These are phyloP conservation scores for Trachelipus rathkii DNA, from an alignment of 1,140 invertebrate genomes.

Conservation along the genomic window DNA sequence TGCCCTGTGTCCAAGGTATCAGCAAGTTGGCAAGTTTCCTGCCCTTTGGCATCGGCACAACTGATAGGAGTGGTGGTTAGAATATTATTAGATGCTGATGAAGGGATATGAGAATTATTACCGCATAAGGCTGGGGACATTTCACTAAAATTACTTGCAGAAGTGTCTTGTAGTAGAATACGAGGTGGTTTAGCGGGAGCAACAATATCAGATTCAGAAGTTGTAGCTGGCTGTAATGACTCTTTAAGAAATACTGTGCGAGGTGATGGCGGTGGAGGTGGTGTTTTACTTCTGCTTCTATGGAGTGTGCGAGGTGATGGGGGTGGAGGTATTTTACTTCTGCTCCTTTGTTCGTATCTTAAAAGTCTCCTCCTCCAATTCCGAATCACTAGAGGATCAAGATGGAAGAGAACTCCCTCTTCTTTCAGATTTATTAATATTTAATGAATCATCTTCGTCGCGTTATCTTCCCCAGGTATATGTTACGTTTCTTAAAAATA, in stretches of 20 bases:
- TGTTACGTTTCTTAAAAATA: too few species aligned
- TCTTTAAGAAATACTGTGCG: slow-evolving; percentile 39
- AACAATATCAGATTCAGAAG: too few species aligned
- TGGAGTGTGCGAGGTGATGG: slow-evolving; percentile 33
- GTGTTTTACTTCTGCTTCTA: not conserved
- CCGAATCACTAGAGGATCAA: not conserved
- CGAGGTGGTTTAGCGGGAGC: not conserved
- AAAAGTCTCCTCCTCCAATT: not conserved
- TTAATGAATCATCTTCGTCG: not conserved
- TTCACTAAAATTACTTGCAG: slow-evolving; percentile 22
- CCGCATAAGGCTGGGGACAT: slow-evolving; percentile 37
- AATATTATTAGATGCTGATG: not conserved
- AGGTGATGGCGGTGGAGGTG: slow-evolving; percentile 31
- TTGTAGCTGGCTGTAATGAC: slow-evolving; percentile 26
- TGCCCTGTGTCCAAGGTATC: slow-evolving; percentile 34
- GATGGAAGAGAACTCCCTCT: not conserved
- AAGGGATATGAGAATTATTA: not conserved
- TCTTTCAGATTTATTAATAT: not conserved
- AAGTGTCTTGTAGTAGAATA: not conserved
- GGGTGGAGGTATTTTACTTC: not conserved
- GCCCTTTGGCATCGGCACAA: slow-evolving; percentile 25
- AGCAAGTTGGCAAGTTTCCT: slow-evolving; percentile 26
- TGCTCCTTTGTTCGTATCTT: not conserved
- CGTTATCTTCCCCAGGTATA: not conserved
- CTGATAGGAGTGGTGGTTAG: not conserved